These are phyloP conservation scores for Lutraria lutraria DNA, from an alignment of 2,888 invertebrate species.

Conservation along the genomic window DNA sequence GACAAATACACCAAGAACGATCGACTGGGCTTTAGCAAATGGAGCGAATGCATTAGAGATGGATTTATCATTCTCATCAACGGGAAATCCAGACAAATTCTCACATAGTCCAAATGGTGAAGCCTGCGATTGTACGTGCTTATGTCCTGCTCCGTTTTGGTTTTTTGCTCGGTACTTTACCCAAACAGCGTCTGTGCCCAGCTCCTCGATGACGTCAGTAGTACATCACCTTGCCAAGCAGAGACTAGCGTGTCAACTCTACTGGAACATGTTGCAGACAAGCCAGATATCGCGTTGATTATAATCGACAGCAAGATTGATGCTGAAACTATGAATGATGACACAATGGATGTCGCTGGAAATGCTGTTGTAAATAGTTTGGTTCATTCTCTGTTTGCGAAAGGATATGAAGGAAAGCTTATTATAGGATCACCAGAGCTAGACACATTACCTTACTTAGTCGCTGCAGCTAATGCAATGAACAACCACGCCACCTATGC, in stretches of 20 bases:
- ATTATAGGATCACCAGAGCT: conserved; percentile 36
- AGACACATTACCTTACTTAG: conserved; percentile 33
- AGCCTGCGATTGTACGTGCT: conserved; percentile 43
- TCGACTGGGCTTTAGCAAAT: conserved; percentile 34
- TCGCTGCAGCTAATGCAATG: conserved; percentile 12
- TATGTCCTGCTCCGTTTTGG: conserved; percentile 42
- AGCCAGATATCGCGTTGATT: conserved; percentile 20
- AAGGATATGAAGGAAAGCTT: conserved; percentile 33
- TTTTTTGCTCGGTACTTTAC: neutral
- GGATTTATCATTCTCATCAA: conserved; percentile 26
- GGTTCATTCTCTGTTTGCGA: neutral
- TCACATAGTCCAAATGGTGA: conserved; percentile 25
- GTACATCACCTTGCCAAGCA: conserved; percentile 17
- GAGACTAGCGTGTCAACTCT: neutral
- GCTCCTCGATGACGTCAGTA: conserved; percentile 23
- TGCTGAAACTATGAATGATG: neutral
- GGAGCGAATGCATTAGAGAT: conserved; percentile 44
- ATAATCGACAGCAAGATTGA: conserved; percentile 47
- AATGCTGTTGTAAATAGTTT: neutral
- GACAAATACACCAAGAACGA: conserved; percentile 27
- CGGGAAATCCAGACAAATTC: conserved; percentile 14
- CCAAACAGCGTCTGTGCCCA: conserved; percentile 22
- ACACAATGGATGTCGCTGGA: conserved; percentile 24
- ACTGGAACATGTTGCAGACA: neutral
- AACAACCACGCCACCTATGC: neutral